Base-by-base conservation (phyloP, 2,113 vertebrate species). In the Etheostoma cragini region DNA sequence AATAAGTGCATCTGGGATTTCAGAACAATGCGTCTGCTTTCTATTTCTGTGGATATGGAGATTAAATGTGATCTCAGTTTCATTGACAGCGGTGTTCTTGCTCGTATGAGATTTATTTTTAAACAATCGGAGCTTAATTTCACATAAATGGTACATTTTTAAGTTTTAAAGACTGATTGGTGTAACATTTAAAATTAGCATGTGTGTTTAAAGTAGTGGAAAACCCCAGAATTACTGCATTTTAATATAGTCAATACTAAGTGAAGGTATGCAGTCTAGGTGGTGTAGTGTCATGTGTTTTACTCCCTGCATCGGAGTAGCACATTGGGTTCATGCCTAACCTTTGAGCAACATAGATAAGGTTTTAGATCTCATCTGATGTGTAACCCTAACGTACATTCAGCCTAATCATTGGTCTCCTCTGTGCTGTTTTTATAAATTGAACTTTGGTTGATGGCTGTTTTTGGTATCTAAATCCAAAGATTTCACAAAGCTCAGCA, bases 261-360 rank as follows among this genome's bases (percentile, higher is more conserved):
- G 19, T 13, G 16, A 66, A 50, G 50, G 67, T 4, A 38, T 30
- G 26, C 0, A 17, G 67, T 15, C n/a, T 14, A 10, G 45, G 35
- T 6, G 13, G 33, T 70, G 52, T 42, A 17, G 21, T 5, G 45
- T 72, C 21, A 22, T 53, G 19, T 52, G 42, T 73, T 70, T 60
- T n/a, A 57, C 15, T 42, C n/a, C 11, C 14, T 30, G 6, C 1
- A 21, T 2, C 7, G 2, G 58, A 60, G 35, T 19, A 47, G 1
- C 47, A 61, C 10, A 24, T 1, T 19, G 57, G 21, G 13, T 33
- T 74, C 45, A 38, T 60, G 26, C 45, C 46, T 74, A 72, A 82
- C 75, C 79, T 82, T 78, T 82, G 71, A 79, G 11, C 72, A 17
- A 13, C 19, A 64, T n/a, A 72, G 70, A 82, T 82, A 67, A 81